Conservation (phyloP, 2,797 vertebrate genomes). For the Hipposideros larvatus region DNA sequence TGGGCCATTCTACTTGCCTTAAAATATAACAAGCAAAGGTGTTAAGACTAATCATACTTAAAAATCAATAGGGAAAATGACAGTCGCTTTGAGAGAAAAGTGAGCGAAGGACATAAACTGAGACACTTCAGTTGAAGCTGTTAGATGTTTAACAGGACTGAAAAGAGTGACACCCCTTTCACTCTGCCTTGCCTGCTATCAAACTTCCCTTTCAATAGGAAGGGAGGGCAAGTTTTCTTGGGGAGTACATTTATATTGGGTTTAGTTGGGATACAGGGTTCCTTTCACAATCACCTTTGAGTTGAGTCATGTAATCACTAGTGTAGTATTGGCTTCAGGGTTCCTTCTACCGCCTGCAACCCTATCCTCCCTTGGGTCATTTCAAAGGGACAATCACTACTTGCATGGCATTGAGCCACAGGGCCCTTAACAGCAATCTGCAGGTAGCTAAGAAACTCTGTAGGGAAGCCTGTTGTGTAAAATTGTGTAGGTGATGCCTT, state of each 20-base stretch:
- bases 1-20: neutral
- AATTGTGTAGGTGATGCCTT: neutral
- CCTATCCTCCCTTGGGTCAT: neutral
- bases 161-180: neutral
- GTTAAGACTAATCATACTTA: neutral
- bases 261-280: neutral
- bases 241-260: neutral
- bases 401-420: neutral
- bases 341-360: neutral
- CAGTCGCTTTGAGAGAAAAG: neutral
- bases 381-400: neutral
- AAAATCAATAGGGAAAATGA: neutral
- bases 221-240: too few relatives aligned
- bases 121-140: neutral
- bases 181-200: neutral
- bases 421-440: neutral
- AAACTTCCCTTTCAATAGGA: neutral
- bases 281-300: neutral
- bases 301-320: accelerated
- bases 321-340: neutral
- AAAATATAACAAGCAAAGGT: neutral
- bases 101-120: neutral
- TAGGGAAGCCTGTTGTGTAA: neutral
- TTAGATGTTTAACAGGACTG: neutral
- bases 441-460: neutral